phyloP scores from a whole-genome alignment of 2,888 invertebrate genomes.

The Agriopis aurantiaria region DNA sequence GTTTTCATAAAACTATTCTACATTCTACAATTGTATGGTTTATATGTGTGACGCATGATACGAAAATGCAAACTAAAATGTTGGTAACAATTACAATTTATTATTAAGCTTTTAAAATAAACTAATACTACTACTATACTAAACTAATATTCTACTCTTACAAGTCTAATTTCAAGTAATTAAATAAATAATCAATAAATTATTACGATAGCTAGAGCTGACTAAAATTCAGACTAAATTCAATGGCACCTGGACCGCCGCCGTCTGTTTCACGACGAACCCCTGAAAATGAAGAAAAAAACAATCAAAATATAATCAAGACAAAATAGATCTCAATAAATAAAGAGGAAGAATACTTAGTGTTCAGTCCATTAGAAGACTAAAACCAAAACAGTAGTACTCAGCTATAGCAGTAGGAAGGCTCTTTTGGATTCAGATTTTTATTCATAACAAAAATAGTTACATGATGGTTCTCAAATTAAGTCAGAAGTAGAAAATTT shows the following conservation, averaged over 20 bases:
- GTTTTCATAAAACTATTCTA: too few species aligned
- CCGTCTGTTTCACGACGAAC: constrained; percentile 33
- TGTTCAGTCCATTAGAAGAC: too few species aligned
- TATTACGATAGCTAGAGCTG: constrained; percentile 46
- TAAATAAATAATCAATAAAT: constrained; percentile 53
- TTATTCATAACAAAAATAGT: too few species aligned
- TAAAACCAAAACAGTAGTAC: too few species aligned
- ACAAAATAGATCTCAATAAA: too few species aligned
- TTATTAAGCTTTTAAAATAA: constrained; percentile 34
- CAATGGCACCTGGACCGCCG: constrained; percentile 62
- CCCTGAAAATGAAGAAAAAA: constrained; percentile 55
- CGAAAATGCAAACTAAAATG: constrained; percentile 9
- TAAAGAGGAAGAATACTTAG: too few species aligned
- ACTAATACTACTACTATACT: too few species aligned
- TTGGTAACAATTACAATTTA: constrained; percentile 22
- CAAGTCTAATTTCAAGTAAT: constrained; percentile 34
- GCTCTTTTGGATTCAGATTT: too few species aligned
- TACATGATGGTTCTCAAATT: too few species aligned
- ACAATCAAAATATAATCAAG: too few species aligned
- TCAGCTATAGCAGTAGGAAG: too few species aligned
- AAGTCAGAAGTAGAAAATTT: too few species aligned
- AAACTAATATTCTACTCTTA: constrained; percentile 44
- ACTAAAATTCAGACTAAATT: constrained; percentile 62
- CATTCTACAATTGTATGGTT: background rate
- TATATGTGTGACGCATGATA: background rate